Conservation (phyloP, 2,888 invertebrate genomes). For the Lepidocyrtoides sp. region DNA sequence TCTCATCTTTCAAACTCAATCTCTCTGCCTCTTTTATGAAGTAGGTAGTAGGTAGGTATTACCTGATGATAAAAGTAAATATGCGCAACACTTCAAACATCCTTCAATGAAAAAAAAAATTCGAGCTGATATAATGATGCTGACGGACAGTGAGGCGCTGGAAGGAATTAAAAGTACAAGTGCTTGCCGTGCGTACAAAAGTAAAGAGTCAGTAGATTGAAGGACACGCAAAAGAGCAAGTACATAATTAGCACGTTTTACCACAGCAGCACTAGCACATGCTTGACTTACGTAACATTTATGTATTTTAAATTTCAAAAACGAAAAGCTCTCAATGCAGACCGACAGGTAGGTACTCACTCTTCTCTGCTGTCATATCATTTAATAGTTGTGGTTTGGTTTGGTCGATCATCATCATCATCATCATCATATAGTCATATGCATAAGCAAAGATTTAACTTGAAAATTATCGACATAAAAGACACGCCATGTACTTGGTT, state of each 20-base stretch:
- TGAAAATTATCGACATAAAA: too few species aligned
- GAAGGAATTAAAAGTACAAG: conserved; percentile 41
- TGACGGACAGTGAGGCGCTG: conserved; percentile 32
- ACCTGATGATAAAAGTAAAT: too few species aligned
- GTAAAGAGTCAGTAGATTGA: not conserved
- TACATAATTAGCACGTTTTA: conserved; percentile 45
- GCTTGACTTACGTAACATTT: conserved; percentile 16
- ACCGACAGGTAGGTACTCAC: not conserved
- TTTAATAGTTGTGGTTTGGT: not conserved
- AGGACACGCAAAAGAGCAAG: conserved; percentile 12
- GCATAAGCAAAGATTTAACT: not conserved
- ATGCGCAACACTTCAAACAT: too few species aligned
- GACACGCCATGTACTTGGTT: too few species aligned
- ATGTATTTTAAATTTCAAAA: too few species aligned
- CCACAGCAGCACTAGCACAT: too few species aligned
- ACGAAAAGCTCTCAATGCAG: not conserved
- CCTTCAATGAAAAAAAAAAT: not conserved
- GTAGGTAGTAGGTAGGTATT: too few species aligned
- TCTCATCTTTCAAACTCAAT: not conserved
- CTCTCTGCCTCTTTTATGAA: not conserved
- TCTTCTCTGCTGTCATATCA: not conserved
- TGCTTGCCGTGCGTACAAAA: not conserved
- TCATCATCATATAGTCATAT: not conserved
- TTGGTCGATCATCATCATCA: not conserved
- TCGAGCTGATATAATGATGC: not conserved